A percentile compares a stretch with the other conserved stretches of the same genome.
Evolutionary conservation across 2,888 invertebrate genomes (phyloP).

Genomic region (Limnephilus auricula): DNA sequence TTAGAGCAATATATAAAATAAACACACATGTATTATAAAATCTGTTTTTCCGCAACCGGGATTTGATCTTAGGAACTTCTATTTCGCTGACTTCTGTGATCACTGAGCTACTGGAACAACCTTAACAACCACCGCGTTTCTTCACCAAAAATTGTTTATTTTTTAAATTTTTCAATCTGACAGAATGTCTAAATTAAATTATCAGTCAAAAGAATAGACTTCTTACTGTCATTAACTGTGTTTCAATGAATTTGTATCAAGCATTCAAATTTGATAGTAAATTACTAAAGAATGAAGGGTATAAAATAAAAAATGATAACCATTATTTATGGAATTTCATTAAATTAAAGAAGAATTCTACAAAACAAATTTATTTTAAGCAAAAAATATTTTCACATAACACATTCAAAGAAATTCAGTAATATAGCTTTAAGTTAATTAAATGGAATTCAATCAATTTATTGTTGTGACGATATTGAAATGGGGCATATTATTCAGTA

Average conservation of each 20-base stretch:
- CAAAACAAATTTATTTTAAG: background rate
- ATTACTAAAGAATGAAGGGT: background rate
- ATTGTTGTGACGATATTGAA: constrained; percentile 33
- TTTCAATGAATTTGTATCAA: background rate
- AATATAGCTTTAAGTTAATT: background rate
- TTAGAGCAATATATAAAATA: no score
- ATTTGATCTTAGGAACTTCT: background rate
- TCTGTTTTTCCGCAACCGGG: background rate
- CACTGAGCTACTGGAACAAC: background rate
- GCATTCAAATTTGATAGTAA: background rate
- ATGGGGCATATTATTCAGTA: constrained; percentile 18
- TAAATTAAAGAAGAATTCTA: background rate
- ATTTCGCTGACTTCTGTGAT: background rate
- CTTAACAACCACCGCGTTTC: background rate
- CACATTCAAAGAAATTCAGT: background rate
- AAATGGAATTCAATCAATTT: background rate
- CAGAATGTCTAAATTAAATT: background rate
- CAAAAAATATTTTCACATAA: background rate
- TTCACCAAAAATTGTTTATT: background rate
- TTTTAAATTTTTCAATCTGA: background rate
- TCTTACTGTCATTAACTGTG: background rate
- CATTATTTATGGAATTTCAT: background rate
- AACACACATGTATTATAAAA: background rate
- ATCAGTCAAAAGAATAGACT: background rate
- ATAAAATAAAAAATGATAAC: background rate